phyloP scores from a whole-genome alignment of 2,888 invertebrate genomes.

The Thysanoteuthis rhombus region DNA sequence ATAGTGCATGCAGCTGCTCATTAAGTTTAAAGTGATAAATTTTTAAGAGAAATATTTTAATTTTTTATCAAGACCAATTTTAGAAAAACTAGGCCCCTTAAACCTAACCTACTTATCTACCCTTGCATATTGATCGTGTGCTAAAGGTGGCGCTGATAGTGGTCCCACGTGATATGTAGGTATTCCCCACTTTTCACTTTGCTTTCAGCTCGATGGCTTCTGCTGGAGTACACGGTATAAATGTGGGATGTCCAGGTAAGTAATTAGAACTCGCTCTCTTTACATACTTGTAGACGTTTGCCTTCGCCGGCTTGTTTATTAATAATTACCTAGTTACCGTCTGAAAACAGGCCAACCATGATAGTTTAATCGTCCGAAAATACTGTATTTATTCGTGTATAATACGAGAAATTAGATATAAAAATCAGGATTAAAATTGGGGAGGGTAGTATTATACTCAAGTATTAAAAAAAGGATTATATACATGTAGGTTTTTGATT shows the following conservation, averaged over 20 bases:
- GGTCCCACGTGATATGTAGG: not conserved
- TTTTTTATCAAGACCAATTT: not conserved
- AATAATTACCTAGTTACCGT: not conserved
- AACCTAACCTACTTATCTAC: not conserved
- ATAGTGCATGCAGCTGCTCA: too few relatives aligned
- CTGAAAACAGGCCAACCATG: too few relatives aligned
- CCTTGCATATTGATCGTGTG: not conserved
- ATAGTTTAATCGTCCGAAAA: not conserved
- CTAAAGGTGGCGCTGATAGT: not conserved
- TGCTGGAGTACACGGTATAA: not conserved
- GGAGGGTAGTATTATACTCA: too few relatives aligned
- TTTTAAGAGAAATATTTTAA: not conserved
- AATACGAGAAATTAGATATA: too few relatives aligned
- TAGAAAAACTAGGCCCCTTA: not conserved
- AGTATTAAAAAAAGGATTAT: too few relatives aligned
- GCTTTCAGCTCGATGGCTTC: not conserved
- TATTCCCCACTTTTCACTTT: not conserved
- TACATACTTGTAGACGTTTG: not conserved
- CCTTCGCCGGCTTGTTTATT: not conserved
- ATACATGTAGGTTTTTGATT: too few relatives aligned
- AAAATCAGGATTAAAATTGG: too few relatives aligned
- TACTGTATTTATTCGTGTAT: too few relatives aligned
- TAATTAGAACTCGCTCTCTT: too few relatives aligned
- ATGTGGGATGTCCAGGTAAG: not conserved
- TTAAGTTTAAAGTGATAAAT: too few relatives aligned